Evolutionary conservation across 2,888 invertebrate genomes (phyloP).

Genomic region (Troides aeacus): DNA sequence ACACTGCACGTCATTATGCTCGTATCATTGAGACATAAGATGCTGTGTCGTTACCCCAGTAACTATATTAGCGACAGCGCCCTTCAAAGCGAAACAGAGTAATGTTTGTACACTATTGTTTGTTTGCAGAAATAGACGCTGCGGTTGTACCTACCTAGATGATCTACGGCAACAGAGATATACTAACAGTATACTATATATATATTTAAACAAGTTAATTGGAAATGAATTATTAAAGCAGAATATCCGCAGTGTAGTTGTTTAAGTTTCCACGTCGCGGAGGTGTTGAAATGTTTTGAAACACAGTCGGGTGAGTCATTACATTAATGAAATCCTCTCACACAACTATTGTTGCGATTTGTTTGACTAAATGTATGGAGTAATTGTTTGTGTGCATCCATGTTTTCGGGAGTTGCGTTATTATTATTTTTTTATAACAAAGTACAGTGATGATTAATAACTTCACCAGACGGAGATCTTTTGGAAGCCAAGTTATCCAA

Average conservation of each 20-base stretch:
- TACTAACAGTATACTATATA: background rate
- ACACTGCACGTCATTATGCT: too few relatives aligned
- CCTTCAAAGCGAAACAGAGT: too few relatives aligned
- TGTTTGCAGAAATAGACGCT: too few relatives aligned
- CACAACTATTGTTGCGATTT: slow-evolving; percentile 1
- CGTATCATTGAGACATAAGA: too few relatives aligned
- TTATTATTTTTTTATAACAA: background rate
- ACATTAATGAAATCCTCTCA: slow-evolving; percentile 7
- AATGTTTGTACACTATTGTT: too few relatives aligned
- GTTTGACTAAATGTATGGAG: background rate
- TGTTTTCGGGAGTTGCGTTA: background rate
- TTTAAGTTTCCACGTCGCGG: slow-evolving; percentile 7
- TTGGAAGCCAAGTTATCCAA: too few relatives aligned
- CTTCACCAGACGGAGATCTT: background rate
- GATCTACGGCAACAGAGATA: background rate
- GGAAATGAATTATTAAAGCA: background rate
- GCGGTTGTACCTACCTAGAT: too few relatives aligned
- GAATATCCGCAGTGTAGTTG: background rate
- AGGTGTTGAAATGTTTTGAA: background rate
- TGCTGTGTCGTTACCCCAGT: too few relatives aligned
- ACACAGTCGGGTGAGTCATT: slow-evolving; percentile 5
- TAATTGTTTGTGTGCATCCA: background rate
- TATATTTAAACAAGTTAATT: background rate
- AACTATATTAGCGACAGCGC: too few relatives aligned
- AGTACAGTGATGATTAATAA: background rate